These are phyloP conservation scores for Telmatherina bonti DNA, from an alignment of 2,797 vertebrate species.

Conservation along the genomic window DNA sequence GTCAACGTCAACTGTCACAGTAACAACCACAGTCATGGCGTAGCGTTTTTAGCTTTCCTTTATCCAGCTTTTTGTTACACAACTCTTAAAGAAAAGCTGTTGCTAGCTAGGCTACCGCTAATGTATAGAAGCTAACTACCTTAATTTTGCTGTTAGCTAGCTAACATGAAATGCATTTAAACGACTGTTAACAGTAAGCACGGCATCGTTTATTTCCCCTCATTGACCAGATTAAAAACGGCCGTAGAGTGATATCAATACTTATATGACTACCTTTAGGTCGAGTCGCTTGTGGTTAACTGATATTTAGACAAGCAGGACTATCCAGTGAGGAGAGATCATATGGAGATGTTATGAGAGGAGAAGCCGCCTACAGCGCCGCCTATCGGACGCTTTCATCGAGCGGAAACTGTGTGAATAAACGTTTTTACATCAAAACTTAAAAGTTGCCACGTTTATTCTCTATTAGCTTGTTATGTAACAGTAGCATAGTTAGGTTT, in stretches of 20 bases:
- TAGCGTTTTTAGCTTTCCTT: neutral
- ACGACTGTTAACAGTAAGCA: neutral
- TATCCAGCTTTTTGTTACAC: conserved; percentile 3
- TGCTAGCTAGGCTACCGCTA: conserved; percentile 63
- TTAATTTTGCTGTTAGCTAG: conserved; percentile 47
- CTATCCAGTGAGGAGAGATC: conserved; percentile 37
- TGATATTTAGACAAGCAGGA: conserved; percentile 39
- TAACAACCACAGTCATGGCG: neutral
- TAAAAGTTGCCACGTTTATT: neutral
- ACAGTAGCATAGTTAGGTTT: neutral
- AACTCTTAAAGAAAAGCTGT: conserved; percentile 10
- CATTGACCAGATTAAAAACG: accelerated
- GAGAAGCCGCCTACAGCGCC: conserved; percentile 19
- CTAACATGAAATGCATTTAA: conserved; percentile 29
- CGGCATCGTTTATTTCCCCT: neutral
- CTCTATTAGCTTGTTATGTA: neutral
- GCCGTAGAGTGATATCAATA: neutral
- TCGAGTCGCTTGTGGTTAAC: conserved; percentile 40
- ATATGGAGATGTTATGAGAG: conserved; percentile 33
- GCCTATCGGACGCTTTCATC: conserved; percentile 22
- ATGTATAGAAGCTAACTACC: conserved; percentile 25
- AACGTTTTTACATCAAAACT: neutral
- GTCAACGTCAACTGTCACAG: neutral
- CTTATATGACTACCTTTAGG: conserved; percentile 58
- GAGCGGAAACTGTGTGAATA: neutral